These are phyloP conservation scores for Amniataba percoides DNA, from an alignment of 2,797 vertebrate genomes.

Conservation along the genomic window DNA sequence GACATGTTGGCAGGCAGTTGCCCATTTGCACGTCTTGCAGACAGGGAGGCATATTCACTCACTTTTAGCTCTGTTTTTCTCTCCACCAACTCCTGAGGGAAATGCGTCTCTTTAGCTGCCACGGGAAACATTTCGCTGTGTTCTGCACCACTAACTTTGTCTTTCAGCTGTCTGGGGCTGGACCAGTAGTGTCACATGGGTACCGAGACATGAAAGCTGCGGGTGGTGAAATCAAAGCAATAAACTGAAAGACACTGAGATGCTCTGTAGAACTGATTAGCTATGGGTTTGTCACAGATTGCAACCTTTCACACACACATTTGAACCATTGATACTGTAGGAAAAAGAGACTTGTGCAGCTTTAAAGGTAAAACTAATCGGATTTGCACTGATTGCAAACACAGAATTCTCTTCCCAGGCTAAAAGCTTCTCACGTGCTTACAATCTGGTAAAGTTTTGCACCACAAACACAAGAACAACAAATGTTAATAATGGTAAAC, in stretches of 20 bases:
- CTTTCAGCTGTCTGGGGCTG: not conserved
- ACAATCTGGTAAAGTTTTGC: no score
- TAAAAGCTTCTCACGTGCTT: no score
- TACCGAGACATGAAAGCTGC: not conserved
- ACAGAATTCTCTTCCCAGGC: no score
- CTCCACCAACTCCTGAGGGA: not conserved
- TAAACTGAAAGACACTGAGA: not conserved
- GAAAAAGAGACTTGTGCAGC: not conserved
- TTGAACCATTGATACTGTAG: not conserved
- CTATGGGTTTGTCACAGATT: not conserved
- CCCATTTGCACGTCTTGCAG: not conserved
- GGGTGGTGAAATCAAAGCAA: not conserved
- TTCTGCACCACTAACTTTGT: not conserved
- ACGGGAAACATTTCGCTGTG: not conserved
- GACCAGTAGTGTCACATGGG: not conserved
- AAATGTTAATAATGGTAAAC: not conserved
- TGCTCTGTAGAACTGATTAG: not conserved
- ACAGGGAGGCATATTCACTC: not conserved
- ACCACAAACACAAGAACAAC: not conserved
- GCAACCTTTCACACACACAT: not conserved
- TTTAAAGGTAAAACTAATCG: not conserved
- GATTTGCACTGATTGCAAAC: no score
- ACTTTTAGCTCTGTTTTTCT: not conserved
- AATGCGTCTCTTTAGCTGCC: not conserved
- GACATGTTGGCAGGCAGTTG: not conserved